Conservation (phyloP, 2,113 vertebrate genomes). For the Mugil cephalus region DNA sequence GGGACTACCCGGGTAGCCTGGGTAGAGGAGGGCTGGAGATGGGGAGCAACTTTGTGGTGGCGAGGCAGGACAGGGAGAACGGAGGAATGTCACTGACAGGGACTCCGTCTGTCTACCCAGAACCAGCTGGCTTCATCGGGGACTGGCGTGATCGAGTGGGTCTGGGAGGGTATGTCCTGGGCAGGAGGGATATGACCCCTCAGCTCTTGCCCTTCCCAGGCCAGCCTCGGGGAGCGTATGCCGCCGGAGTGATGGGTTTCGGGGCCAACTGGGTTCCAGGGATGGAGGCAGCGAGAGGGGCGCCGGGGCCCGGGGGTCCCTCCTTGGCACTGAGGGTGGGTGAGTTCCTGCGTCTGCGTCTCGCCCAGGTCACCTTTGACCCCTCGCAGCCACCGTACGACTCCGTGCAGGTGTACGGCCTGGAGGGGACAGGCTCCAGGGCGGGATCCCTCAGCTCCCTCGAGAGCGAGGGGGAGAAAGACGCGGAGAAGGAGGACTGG, state of each 20-base stretch:
- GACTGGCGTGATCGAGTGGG: conserved; percentile 84
- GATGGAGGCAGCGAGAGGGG: conserved; percentile 71
- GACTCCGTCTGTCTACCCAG: conserved; percentile 76
- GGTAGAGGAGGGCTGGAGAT: conserved; percentile 82
- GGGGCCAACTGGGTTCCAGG: conserved; percentile 77
- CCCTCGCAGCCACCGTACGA: conserved; percentile 91
- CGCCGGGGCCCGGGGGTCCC: conserved; percentile 66
- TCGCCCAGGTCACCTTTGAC: conserved; percentile 90
- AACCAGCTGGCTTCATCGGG: conserved; percentile 77
- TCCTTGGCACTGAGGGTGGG: conserved; percentile 87
- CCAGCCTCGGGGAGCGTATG: conserved; percentile 74
- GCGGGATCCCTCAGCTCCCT: conserved; percentile 92
- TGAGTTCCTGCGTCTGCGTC: conserved; percentile 87
- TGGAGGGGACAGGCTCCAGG: conserved; percentile 90
- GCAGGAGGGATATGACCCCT: conserved; percentile 84
- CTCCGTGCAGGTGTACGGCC: conserved; percentile 92
- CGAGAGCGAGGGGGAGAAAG: conserved; percentile 86
- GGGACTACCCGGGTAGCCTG: conserved; percentile 78
- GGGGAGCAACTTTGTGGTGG: conserved; percentile 83
- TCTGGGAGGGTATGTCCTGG: conserved; percentile 80
- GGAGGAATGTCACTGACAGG: conserved; percentile 76
- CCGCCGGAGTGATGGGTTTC: conserved; percentile 76
- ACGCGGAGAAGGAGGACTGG: conserved; percentile 81
- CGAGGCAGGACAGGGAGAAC: conserved; percentile 78
- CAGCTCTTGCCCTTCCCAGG: conserved; percentile 82